These are phyloP conservation scores for Yponomeuta sedellus DNA, from an alignment of 2,888 invertebrate species.

Conservation along the genomic window DNA sequence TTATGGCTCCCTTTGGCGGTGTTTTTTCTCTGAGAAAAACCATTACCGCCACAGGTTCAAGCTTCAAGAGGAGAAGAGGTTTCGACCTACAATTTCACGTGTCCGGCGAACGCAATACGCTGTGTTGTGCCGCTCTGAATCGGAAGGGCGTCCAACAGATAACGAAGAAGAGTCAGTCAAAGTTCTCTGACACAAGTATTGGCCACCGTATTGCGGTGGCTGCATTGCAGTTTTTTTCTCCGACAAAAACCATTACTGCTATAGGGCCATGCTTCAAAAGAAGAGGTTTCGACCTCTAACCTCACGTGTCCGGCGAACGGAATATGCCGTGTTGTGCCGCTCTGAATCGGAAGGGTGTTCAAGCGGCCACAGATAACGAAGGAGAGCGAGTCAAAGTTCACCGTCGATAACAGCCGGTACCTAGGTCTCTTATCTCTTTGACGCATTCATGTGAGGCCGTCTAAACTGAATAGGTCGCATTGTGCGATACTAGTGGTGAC, in stretches of 20 bases:
- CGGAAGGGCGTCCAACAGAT: conserved; percentile 5
- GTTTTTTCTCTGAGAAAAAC: neutral
- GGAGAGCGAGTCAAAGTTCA: conserved; percentile 12
- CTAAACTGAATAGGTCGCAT: neutral
- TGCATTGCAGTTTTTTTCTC: too few species aligned
- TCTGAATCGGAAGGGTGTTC: neutral
- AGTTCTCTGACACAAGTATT: too few species aligned
- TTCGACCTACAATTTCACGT: neutral
- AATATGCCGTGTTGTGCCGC: neutral
- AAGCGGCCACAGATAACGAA: conserved; percentile 5
- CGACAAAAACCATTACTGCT: neutral
- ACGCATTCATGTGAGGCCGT: conserved; percentile 2
- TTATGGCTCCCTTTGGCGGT: too few species aligned
- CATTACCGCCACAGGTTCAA: neutral
- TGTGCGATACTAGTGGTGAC: neutral
- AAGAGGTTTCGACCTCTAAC: neutral
- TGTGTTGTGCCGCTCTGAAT: neutral
- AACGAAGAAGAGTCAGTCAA: conserved; percentile 8
- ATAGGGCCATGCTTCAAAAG: neutral
- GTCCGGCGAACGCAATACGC: neutral
- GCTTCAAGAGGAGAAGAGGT: neutral
- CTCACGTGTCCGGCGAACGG: neutral
- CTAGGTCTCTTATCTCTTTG: neutral
- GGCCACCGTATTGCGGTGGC: too few species aligned
- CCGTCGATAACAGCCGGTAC: conserved; percentile 1